phyloP scores from a whole-genome alignment of 2,797 vertebrate genomes.

The Paedocypris micromegethes region DNA sequence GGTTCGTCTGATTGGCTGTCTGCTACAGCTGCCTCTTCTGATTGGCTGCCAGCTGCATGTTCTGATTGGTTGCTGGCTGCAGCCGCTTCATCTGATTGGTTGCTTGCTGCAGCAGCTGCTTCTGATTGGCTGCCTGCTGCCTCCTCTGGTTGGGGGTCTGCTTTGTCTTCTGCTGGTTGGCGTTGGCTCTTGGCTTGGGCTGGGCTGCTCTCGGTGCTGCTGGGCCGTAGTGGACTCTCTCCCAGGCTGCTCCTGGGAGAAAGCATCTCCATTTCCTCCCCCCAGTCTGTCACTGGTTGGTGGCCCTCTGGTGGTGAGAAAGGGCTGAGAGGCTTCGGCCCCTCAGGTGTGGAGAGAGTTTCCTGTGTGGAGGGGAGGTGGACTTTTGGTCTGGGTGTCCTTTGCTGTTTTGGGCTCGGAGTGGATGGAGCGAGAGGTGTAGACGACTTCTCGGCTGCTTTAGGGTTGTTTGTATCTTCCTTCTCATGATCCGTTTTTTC shows the following conservation, averaged over 20 bases:
- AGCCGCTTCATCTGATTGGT: too few species aligned
- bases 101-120: constrained; percentile 27
- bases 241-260: constrained; percentile 71
- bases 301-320: constrained; percentile 68
- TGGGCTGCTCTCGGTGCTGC: constrained; percentile 60
- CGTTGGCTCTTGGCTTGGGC: constrained; percentile 47
- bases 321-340: constrained; percentile 68
- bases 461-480: constrained; percentile 28
- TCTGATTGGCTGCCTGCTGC: constrained; percentile 25
- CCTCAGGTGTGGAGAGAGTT: constrained; percentile 55
- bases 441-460: constrained; percentile 24
- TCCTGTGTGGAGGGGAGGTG: constrained; percentile 58
- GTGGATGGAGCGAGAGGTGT: constrained; percentile 4
- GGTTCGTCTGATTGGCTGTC: too few species aligned
- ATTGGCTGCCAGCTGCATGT: constrained; percentile 37
- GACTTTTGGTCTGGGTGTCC: constrained; percentile 59
- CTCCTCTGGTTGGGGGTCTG: constrained; percentile 23
- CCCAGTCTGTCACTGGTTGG: constrained; percentile 82
- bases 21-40: constrained; percentile 27
- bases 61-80: too few species aligned
- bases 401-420: constrained; percentile 60
- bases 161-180: constrained; percentile 39
- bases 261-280: constrained; percentile 85
- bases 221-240: constrained; percentile 64
- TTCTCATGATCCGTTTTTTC: constrained; percentile 49